Evolutionary conservation across 2,113 vertebrate genomes (phyloP).

Genomic region (Sisor rabdophorus): DNA sequence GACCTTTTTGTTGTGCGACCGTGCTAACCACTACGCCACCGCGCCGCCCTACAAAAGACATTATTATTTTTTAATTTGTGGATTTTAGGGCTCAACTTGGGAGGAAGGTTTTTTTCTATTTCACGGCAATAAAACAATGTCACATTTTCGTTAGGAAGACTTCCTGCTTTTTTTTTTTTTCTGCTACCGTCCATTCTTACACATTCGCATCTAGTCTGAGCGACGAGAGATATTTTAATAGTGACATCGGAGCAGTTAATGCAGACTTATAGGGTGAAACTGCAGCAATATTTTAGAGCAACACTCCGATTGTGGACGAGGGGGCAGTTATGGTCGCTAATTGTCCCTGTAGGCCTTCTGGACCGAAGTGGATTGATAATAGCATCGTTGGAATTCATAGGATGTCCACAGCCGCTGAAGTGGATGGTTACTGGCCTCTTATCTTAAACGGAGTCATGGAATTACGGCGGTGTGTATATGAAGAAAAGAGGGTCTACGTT

Average conservation of each 20-base stretch:
- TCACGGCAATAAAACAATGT: too few species aligned
- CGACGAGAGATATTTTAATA: conserved; percentile 52
- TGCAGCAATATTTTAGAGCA: conserved; percentile 65
- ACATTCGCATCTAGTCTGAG: conserved; percentile 23
- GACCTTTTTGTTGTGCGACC: too few species aligned
- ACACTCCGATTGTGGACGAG: conserved; percentile 43
- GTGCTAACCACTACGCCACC: too few species aligned
- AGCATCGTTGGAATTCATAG: conserved; percentile 61
- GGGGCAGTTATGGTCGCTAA: conserved; percentile 62
- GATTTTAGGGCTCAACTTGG: too few species aligned
- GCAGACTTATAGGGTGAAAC: conserved; percentile 59
- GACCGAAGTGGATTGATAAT: conserved; percentile 57
- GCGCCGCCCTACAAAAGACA: too few species aligned
- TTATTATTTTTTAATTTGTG: too few species aligned
- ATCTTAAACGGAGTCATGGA: conserved; percentile 44
- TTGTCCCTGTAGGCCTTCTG: conserved; percentile 64
- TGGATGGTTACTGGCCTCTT: conserved; percentile 38
- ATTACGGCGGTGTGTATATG: conserved; percentile 12
- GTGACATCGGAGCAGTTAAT: conserved; percentile 57
- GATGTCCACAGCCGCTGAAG: conserved; percentile 53
- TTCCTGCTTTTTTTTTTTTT: background rate
- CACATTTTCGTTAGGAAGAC: background rate
- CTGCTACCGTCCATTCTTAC: background rate
- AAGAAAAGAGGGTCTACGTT: background rate
- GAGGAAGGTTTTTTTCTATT: too few species aligned